Conservation (phyloP, 2,797 vertebrate species). For the Siniperca obscura region DNA sequence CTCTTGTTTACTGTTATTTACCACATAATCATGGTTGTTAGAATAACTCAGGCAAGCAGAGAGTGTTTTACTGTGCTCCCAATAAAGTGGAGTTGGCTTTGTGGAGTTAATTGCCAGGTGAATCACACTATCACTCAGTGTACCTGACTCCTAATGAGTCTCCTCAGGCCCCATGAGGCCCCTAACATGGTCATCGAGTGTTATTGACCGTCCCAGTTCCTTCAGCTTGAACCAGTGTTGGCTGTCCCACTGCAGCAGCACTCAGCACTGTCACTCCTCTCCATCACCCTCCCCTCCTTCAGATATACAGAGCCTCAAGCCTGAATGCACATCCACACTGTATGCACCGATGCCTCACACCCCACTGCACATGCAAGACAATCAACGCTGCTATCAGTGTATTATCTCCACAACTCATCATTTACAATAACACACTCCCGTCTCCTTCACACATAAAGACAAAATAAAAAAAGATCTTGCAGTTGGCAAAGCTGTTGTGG, state of each 20-base stretch:
- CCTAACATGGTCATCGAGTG: constrained; percentile 41
- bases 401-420: constrained; percentile 27
- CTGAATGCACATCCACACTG: constrained; percentile 51
- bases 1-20: constrained; percentile 31
- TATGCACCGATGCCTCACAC: constrained; percentile 22
- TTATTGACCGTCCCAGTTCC: constrained; percentile 55
- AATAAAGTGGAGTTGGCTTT: constrained; percentile 26
- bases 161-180: constrained; percentile 34
- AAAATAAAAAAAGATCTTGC: constrained; percentile 1
- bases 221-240: constrained; percentile 40
- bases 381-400: constrained; percentile 32
- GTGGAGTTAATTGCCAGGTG: constrained; percentile 43
- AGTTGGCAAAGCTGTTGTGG: constrained; percentile 16
- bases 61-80: constrained; percentile 15
- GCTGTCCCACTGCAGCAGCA: constrained; percentile 52
- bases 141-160: constrained; percentile 49
- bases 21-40: constrained; percentile 23
- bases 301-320: constrained; percentile 36
- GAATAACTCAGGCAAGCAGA: constrained; percentile 16
- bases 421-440: constrained; percentile 39
- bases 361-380: constrained; percentile 35
- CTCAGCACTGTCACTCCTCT: constrained; percentile 41
- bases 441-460: constrained; percentile 42
- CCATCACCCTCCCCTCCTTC: constrained; percentile 19
- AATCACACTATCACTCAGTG: constrained; percentile 38